Conservation (phyloP, 1,140 invertebrate genomes). For the Rhyacophila brunnea region DNA sequence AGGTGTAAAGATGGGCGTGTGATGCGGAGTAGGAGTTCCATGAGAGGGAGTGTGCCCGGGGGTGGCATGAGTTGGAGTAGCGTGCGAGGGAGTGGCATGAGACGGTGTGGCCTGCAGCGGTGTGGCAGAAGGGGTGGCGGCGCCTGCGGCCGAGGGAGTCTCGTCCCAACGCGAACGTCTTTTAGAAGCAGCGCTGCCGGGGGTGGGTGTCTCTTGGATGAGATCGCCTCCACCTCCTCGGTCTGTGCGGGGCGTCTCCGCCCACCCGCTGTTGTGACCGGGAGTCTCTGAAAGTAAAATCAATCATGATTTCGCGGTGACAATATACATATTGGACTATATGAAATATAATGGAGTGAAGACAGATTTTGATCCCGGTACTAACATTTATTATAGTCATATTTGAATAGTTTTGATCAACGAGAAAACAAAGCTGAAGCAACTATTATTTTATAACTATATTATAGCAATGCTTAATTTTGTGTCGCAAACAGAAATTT, state of each 20-base stretch:
- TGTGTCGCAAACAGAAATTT: too few relatives aligned
- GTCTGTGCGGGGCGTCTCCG: constrained; percentile 95
- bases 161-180: constrained; percentile 95
- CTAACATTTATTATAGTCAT: too few relatives aligned
- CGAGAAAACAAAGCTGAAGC: too few relatives aligned
- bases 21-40: constrained; percentile 44
- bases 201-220: constrained; percentile 89
- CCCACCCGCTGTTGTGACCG: constrained; percentile 92
- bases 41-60: constrained; percentile 56
- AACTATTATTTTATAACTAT: too few relatives aligned
- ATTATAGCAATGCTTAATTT: too few relatives aligned
- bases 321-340: too few relatives aligned
- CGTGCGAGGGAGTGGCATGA: constrained; percentile 62
- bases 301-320: too few relatives aligned
- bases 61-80: constrained; percentile 60
- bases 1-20: constrained; percentile 63
- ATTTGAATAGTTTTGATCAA: too few relatives aligned
- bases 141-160: constrained; percentile 79
- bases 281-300: constrained; percentile 80
- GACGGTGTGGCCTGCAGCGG: constrained; percentile 69
- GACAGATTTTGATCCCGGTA: too few relatives aligned
- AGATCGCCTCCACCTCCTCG: constrained; percentile 77
- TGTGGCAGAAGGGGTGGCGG: constrained; percentile 68
- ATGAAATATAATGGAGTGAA: too few relatives aligned
- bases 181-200: constrained; percentile 85